Conservation (phyloP, 2,113 vertebrate species). For the Jaculus jaculus region DNA sequence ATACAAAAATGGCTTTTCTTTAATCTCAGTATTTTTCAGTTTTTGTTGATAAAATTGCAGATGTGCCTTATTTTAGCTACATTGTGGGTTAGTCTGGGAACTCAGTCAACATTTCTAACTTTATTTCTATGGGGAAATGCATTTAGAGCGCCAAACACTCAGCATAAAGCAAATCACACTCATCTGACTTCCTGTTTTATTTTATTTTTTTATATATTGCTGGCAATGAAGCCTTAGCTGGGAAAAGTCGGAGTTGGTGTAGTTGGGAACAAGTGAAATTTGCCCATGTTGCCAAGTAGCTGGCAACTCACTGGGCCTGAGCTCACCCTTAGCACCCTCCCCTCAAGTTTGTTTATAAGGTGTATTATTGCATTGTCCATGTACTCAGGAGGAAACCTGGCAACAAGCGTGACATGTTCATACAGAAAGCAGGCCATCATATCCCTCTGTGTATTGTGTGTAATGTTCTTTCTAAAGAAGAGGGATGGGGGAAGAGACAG, state of each 20-base stretch:
- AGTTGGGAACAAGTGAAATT: not conserved
- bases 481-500: not conserved
- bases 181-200: conserved; percentile 31
- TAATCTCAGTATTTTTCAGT: not conserved
- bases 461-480: not conserved
- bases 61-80: conserved; percentile 40
- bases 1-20: conserved; percentile 11
- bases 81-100: conserved; percentile 15
- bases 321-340: not conserved
- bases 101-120: conserved; percentile 33
- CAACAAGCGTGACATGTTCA: not conserved
- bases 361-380: not conserved
- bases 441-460: not conserved
- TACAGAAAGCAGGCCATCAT: not conserved
- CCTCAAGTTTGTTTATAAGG: not conserved
- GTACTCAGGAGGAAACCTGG: not conserved
- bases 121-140: conserved; percentile 49
- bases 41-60: conserved; percentile 45
- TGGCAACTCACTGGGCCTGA: not conserved
- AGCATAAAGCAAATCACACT: not conserved
- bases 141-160: conserved; percentile 1
- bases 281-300: not conserved
- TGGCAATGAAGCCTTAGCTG: conserved; percentile 15
- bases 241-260: conserved; percentile 13
- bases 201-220: conserved; percentile 19